Conservation (phyloP, 2,888 invertebrate species). For the Cataglyphis albicans region DNA sequence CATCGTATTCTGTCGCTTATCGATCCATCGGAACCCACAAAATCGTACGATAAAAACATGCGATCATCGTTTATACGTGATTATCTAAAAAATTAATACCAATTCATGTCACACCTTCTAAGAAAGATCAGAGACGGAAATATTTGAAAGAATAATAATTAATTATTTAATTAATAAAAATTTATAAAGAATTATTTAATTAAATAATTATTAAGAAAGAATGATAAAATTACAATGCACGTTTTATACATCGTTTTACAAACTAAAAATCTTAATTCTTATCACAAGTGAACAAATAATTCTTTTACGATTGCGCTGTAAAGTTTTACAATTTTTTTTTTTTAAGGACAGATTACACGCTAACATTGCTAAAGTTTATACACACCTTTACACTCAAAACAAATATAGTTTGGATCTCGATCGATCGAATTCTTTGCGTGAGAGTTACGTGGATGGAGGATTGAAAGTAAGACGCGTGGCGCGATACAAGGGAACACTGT, state of each 20-base stretch:
- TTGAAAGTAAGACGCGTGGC: constrained; percentile 36
- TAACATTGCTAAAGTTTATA: constrained; percentile 1
- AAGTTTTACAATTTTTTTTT: constrained; percentile 12
- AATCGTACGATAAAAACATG: constrained; percentile 34
- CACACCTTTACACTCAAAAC: background rate
- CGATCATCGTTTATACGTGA: background rate
- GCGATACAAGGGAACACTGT: constrained; percentile 32
- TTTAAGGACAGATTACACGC: background rate
- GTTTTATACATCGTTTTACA: background rate
- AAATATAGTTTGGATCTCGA: background rate
- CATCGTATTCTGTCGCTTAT: constrained; percentile 53
- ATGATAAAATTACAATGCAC: background rate
- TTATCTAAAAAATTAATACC: constrained; percentile 9
- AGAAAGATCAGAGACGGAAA: constrained; percentile 2
- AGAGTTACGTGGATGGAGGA: background rate
- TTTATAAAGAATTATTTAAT: too few species aligned
- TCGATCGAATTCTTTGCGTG: background rate
- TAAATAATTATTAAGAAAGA: background rate
- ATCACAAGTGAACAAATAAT: constrained; percentile 30
- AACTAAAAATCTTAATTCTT: background rate
- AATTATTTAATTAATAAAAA: background rate
- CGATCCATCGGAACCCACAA: constrained; percentile 37
- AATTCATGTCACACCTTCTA: background rate
- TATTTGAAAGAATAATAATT: constrained; percentile 47
- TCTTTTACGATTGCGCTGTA: background rate